Base-by-base conservation (phyloP, 2,797 vertebrate species). In the Pangasius djambal region DNA sequence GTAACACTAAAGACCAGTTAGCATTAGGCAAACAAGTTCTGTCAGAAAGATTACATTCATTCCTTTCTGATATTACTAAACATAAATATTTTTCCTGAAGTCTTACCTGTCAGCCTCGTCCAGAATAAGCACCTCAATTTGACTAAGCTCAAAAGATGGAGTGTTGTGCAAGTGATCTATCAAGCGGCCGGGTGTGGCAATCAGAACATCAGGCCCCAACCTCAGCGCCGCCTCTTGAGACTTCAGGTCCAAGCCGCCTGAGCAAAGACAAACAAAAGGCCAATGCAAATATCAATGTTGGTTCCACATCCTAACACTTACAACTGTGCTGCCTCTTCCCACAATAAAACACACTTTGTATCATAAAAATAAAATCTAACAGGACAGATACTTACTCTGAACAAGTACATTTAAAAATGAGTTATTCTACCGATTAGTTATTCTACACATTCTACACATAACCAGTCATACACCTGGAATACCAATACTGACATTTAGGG, bases 131-230 rank as follows among this genome's bases (percentile, higher is more conserved):
- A 99, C 97, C 94, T 99, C 98, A 0, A 99, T 97, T 89, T 96
- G 97, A 67, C 94, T 95, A 87, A 99, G 95, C 92, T 98, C 97
- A 87, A 99, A 99, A 75, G 97, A 98, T 1, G 98, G 98, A 0
- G 98, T 99, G 94, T 99, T 99, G 94, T 99, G 98, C 28, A 99
- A 96, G 91, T 99, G 98, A 92, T 99, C 98, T 0, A 99, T 99
- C 57, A 99, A 96, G 5, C 98, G 96, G 0, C 98, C 98, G 0
- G 98, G 98, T 0, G 98, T 99, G n/a, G 98, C 98, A 0, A 99
- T 98, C 88, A 99, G 96, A 85, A 99, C 89, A 44, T 99, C 98
- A 0, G 98, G 98, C 0, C 97, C 98, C 0, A 96, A 95, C 87
- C 98, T 96, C 89, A 99, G 91, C 0, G 98, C 97, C 0, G 95